A percentile compares a stretch with the other conserved stretches of the same genome.
These are phyloP conservation scores for Aphidius gifuensis DNA, from an alignment of 1,140 invertebrate species.

Conservation along the genomic window DNA sequence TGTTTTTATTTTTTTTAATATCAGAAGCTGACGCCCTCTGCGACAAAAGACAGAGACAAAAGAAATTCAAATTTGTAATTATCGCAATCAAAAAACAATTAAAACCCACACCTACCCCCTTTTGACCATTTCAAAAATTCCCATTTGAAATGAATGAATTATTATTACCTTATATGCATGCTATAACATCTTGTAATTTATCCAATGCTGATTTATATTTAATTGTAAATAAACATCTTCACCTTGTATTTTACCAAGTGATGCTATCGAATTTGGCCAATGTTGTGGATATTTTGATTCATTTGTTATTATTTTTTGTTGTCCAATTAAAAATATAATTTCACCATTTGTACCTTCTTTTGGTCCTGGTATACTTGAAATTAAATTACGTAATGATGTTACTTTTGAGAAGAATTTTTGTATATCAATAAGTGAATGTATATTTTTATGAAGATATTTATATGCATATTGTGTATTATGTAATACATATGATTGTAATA, in stretches of 20 bases:
- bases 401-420: conserved; percentile 60
- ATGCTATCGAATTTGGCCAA: conserved; percentile 53
- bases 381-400: conserved; percentile 56
- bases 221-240: conserved; percentile 62
- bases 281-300: conserved; percentile 54
- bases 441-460: conserved; percentile 60
- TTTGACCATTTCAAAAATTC: no score
- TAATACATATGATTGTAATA: conserved; percentile 64
- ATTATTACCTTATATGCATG: conserved; percentile 71
- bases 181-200: conserved; percentile 76
- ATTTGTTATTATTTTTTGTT: conserved; percentile 44
- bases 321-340: conserved; percentile 53
- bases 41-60: no score
- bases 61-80: no score
- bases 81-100: no score
- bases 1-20: no score
- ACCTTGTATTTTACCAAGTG: conserved; percentile 49
- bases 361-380: conserved; percentile 63
- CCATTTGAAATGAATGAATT: conserved; percentile 15
- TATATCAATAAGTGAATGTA: conserved; percentile 59
- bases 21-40: no score
- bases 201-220: conserved; percentile 74
- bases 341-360: conserved; percentile 49
- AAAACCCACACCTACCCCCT: no score
- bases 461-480: conserved; percentile 58